These are phyloP conservation scores for Picathartes gymnocephalus DNA, from an alignment of 2,113 vertebrate genomes.

Conservation along the genomic window DNA sequence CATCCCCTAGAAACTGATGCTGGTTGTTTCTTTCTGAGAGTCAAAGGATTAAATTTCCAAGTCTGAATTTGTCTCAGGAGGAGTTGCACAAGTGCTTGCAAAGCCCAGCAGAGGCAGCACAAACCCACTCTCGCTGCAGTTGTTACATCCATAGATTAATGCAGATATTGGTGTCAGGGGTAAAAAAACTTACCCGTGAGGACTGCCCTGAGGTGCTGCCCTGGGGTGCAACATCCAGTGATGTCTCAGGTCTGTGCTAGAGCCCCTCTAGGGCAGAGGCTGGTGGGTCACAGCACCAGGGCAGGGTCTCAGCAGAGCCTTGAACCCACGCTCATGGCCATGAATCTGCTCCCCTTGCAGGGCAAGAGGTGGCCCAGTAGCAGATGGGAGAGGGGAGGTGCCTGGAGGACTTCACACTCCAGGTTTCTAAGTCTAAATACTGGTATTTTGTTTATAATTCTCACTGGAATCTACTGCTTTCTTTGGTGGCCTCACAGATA, in stretches of 20 bases:
- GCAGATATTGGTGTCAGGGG: neutral
- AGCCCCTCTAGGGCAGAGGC: neutral
- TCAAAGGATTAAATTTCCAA: neutral
- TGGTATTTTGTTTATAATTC: neutral
- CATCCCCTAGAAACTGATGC: neutral
- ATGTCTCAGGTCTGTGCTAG: neutral
- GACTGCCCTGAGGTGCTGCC: neutral
- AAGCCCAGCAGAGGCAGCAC: neutral
- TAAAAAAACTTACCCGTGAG: neutral
- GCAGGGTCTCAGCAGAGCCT: neutral
- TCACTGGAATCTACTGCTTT: neutral
- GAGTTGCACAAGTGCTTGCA: neutral
- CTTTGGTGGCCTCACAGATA: neutral
- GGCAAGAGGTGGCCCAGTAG: neutral
- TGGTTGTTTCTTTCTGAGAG: neutral
- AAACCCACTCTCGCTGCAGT: neutral
- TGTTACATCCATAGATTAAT: neutral
- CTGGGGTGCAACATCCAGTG: accelerated
- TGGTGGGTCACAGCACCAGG: neutral
- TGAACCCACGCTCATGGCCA: neutral
- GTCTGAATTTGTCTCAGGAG: neutral
- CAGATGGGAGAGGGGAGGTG: neutral
- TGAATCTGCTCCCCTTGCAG: neutral
- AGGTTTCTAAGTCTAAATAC: neutral
- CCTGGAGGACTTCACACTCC: neutral